Percentiles rank a stretch among this genome's conserved stretches.
Evolutionary conservation across 2,113 vertebrate genomes (phyloP).

Genomic region (Mandrillus leucophaeus): DNA sequence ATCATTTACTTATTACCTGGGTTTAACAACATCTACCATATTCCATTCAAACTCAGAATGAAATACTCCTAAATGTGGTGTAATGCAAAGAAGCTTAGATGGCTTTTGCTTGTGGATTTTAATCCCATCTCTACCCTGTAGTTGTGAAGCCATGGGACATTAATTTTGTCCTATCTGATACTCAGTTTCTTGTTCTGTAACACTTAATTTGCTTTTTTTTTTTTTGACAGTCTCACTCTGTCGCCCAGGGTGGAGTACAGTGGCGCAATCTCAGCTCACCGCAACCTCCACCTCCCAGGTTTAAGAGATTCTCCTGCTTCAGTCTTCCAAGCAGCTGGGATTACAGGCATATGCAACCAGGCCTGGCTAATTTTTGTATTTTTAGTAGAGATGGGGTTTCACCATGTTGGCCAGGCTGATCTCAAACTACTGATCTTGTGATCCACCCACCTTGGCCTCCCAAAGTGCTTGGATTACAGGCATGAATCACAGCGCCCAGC

Average conservation of each 20-base stretch:
- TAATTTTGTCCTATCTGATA: neutral
- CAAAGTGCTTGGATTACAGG: no score
- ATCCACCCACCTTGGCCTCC: no score
- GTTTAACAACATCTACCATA: neutral
- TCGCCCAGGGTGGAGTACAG: fast-evolving
- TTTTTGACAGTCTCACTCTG: no score
- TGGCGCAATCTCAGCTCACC: fast-evolving
- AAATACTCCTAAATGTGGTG: neutral
- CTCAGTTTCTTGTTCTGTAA: neutral
- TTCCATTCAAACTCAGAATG: neutral
- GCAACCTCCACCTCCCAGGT: fast-evolving
- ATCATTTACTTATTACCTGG: neutral
- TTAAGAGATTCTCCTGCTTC: no score
- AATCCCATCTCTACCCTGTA: neutral
- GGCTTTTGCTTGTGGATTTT: neutral
- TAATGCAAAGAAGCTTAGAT: neutral
- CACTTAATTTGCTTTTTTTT: neutral
- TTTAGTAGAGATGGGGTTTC: no score
- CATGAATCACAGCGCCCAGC: no score
- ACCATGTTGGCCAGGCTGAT: no score
- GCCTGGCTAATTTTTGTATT: no score
- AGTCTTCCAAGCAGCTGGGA: no score
- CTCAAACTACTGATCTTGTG: no score
- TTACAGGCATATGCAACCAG: no score
- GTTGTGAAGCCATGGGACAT: neutral